A percentile compares a stretch with the other conserved stretches of the same genome.
Evolutionary conservation across 2,113 vertebrate species (phyloP).

Genomic region (Cricetomys ansorgei): DNA sequence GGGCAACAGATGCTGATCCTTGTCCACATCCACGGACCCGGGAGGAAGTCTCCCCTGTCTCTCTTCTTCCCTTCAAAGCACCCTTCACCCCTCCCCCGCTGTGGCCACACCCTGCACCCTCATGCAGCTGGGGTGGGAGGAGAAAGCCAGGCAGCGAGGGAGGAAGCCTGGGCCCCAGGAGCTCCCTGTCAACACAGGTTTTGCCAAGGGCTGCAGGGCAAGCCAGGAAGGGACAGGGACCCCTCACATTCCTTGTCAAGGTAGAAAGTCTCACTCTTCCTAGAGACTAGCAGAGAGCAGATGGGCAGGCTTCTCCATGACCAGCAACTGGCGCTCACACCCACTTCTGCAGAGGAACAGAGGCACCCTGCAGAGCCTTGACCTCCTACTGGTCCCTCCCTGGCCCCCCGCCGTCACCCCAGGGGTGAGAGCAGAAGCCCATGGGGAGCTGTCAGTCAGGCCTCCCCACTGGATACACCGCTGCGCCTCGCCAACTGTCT

Average conservation of each 20-base stretch:
- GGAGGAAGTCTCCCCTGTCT: background rate
- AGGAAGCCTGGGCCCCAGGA: background rate
- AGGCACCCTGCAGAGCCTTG: background rate
- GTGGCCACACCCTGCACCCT: background rate
- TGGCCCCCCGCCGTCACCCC: too few relatives aligned
- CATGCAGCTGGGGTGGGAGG: background rate
- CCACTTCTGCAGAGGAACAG: background rate
- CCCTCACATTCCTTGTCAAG: rapidly evolving
- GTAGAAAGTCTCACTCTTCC: background rate
- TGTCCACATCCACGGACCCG: rapidly evolving
- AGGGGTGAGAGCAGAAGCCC: background rate
- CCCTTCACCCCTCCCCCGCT: background rate
- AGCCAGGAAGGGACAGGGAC: background rate
- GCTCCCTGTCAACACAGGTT: too few relatives aligned
- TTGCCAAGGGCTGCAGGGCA: too few relatives aligned
- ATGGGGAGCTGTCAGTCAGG: background rate
- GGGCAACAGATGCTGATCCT: background rate
- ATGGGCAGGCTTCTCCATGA: background rate
- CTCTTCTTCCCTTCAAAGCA: background rate
- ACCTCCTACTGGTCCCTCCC: background rate
- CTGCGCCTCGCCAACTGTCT: rapidly evolving
- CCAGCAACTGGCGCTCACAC: background rate
- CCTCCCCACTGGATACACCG: background rate
- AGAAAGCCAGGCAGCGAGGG: background rate
- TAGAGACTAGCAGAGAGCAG: background rate